Conservation (phyloP, 2,113 vertebrate species). For the Stictonetta naevosa region DNA sequence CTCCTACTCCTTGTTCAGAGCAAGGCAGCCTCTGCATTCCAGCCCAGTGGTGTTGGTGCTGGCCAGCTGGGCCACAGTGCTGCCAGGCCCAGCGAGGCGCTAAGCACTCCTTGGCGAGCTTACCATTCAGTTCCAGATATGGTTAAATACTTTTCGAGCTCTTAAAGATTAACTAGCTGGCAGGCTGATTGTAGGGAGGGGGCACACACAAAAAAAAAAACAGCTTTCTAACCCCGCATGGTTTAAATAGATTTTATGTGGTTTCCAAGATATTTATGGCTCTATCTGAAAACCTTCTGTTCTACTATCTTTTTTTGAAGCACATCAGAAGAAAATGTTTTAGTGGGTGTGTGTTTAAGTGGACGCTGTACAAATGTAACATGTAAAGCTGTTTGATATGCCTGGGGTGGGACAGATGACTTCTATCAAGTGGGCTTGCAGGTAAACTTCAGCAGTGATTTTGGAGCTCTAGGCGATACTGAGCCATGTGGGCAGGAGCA, state of each 20-base stretch:
- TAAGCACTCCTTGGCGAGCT: not conserved
- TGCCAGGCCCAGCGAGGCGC: not conserved
- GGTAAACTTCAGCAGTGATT: fast-evolving
- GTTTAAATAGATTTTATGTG: not conserved
- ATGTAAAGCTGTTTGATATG: fast-evolving
- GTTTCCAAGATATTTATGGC: not conserved
- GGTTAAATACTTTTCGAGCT: not conserved
- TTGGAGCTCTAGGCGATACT: not conserved
- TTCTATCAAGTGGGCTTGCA: not conserved
- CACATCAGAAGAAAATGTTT: not conserved
- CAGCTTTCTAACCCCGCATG: not conserved
- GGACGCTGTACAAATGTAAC: not conserved
- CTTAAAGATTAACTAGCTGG: not conserved
- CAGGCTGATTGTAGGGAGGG: not conserved
- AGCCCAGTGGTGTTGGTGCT: not conserved
- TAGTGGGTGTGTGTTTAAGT: not conserved
- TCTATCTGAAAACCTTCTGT: not conserved
- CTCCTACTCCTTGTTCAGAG: not conserved
- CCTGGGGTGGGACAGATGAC: not conserved
- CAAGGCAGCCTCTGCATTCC: not conserved
- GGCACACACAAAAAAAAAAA: not conserved
- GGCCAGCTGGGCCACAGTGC: not conserved
- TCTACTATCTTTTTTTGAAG: not conserved
- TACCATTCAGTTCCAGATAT: not conserved
- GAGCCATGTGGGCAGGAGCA: not conserved